phyloP scores from a whole-genome alignment of 2,797 vertebrate genomes.

The Xiphorhynchus erythropygius region DNA sequence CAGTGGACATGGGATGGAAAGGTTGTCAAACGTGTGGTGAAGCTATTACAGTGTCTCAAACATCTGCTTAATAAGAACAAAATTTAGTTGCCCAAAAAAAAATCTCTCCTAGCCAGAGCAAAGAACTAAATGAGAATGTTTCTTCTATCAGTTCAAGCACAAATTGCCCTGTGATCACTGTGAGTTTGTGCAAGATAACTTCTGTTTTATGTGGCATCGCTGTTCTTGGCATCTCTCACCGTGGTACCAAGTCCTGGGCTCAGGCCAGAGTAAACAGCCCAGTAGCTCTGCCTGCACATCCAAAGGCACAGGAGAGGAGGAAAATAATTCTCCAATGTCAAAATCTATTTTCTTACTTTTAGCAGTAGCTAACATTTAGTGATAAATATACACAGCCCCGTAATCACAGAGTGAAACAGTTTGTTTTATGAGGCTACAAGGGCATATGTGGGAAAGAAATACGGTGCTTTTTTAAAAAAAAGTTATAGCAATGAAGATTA shows the following conservation, averaged over 20 bases:
- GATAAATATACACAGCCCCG: conserved; percentile 51
- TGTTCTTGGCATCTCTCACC: conserved; percentile 65
- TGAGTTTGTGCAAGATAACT: conserved; percentile 56
- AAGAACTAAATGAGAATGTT: neutral
- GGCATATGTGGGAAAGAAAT: conserved; percentile 61
- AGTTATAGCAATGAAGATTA: conserved; percentile 10
- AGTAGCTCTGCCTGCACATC: conserved; percentile 67
- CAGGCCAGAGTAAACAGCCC: conserved; percentile 73
- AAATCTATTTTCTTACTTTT: conserved; percentile 69
- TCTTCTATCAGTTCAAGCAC: conserved; percentile 15
- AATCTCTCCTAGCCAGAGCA: conserved; percentile 10
- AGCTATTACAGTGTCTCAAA: neutral
- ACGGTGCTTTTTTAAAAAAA: conserved; percentile 4
- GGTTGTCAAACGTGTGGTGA: neutral
- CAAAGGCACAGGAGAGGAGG: conserved; percentile 71
- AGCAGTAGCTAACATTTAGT: conserved; percentile 69
- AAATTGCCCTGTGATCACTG: conserved; percentile 37
- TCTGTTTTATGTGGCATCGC: conserved; percentile 56
- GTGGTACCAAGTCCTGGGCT: conserved; percentile 42
- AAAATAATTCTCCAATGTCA: conserved; percentile 71
- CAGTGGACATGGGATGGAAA: neutral
- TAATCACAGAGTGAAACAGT: conserved; percentile 45
- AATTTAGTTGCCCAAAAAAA: conserved; percentile 24
- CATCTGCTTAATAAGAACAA: conserved; percentile 16
- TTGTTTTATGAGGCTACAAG: conserved; percentile 61